These are phyloP conservation scores for Serranus cabrilla DNA, from an alignment of 2,797 vertebrate species.

Conservation along the genomic window DNA sequence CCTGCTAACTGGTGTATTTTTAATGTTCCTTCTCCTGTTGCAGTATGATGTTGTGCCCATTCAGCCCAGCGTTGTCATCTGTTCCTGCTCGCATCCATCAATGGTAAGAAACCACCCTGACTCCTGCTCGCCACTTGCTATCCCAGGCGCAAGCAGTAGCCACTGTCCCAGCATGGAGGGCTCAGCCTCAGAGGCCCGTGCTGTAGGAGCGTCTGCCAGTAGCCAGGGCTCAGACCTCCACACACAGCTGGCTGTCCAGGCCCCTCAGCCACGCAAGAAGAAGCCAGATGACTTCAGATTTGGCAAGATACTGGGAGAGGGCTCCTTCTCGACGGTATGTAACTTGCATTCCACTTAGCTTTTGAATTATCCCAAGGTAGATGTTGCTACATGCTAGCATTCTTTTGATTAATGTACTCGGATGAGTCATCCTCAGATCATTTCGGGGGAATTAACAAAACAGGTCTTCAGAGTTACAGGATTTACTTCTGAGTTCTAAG, in stretches of 20 bases:
- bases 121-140: slow-evolving; percentile 90
- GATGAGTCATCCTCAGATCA: slow-evolving; percentile 69
- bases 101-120: slow-evolving; percentile 98
- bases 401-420: slow-evolving; percentile 73
- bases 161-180: slow-evolving; percentile 92
- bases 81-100: slow-evolving; percentile 95
- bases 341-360: slow-evolving; percentile 62
- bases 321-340: slow-evolving; percentile 98
- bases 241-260: slow-evolving; percentile 79
- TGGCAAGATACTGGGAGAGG: slow-evolving; percentile 98
- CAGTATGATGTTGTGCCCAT: slow-evolving; percentile 99
- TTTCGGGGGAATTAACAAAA: slow-evolving; percentile 58
- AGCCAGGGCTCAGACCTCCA: slow-evolving; percentile 82
- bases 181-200: slow-evolving; percentile 85
- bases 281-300: slow-evolving; percentile 98
- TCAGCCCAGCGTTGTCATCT: slow-evolving; percentile 96
- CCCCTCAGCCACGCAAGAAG: slow-evolving; percentile 95
- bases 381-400: slow-evolving; percentile 78
- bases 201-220: slow-evolving; percentile 81
- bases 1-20: slow-evolving; percentile 37
- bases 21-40: slow-evolving; percentile 40
- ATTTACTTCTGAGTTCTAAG: slow-evolving; percentile 13
- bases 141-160: slow-evolving; percentile 91
- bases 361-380: slow-evolving; percentile 61
- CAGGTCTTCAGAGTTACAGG: slow-evolving; percentile 19